Base-by-base conservation (phyloP, 2,797 vertebrate genomes). In the Anisognathus igniventris region DNA sequence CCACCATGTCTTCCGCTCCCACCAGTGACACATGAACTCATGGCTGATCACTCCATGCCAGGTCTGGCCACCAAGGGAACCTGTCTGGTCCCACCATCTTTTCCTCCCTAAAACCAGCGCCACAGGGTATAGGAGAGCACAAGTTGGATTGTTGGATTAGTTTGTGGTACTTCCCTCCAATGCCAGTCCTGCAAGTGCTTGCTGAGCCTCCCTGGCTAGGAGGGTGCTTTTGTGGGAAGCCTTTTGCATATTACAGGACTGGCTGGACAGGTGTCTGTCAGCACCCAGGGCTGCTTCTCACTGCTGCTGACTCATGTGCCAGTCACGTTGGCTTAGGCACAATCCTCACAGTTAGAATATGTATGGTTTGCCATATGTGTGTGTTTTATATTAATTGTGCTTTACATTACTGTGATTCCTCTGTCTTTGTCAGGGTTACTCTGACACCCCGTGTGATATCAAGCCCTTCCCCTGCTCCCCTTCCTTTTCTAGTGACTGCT, bases 311-410 rank as follows among this genome's bases (percentile, higher is more conserved):
- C 14, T 72, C 20, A 2, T 10, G 6, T 60, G 23, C 21, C 60
- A 24, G 25, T 60, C 61, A 28, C 0, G 0, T 3, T 28, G 33
- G 33, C 31, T 60, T 19, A 24, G 37, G 6, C 65, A 39, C 12
- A 61, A 37, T 14, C 17, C 30, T 4, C 22, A 13, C 25, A 37
- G 14, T 18, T 25, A 53, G 23, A 60, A 39, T 37, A 20, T 18
- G 21, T 7, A 13, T 37, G 14, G 5, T 82, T 86, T 62, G 27
- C 20, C 17, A 33, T 58, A 15, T 11, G 9, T 35, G 10, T 23
- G 28, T 68, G 8, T 13, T 83, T 83, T 24, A 39, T 30, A 12
- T 40, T 19, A 24, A 30, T 14, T 15, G 51, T 31, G 5, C 11
- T 86, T 79, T 22, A 39, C 45, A 7, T 54, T 28, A 12, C 4